Percentiles rank a stretch among this genome's conserved stretches.
Conservation (phyloP, 2,113 vertebrate species). For the Scalopus aquaticus region DNA sequence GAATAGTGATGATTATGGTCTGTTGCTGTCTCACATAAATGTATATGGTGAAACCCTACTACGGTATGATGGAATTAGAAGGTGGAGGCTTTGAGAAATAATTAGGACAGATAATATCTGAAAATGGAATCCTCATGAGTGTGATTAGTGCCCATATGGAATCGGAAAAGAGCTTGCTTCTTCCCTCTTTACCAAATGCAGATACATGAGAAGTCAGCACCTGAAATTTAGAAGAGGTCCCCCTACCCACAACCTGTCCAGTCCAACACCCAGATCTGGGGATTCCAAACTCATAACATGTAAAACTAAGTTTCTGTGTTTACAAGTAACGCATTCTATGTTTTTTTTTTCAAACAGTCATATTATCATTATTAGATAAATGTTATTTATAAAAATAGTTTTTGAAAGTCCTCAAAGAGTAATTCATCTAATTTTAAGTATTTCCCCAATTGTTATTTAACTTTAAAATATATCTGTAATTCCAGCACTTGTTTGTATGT, state of each 20-base stretch:
- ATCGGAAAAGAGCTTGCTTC: neutral
- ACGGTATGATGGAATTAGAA: neutral
- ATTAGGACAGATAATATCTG: neutral
- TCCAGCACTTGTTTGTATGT: neutral
- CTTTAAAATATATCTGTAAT: neutral
- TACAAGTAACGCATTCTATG: too few species aligned
- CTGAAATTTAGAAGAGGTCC: neutral
- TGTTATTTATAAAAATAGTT: neutral
- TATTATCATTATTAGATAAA: too few species aligned
- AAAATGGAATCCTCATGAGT: neutral
- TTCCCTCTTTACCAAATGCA: neutral
- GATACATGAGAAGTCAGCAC: neutral
- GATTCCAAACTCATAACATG: neutral
- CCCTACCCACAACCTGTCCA: neutral
- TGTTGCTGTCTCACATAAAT: neutral
- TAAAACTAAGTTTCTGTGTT: neutral
- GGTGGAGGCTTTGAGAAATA: neutral
- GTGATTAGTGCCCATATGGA: neutral
- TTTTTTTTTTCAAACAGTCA: neutral
- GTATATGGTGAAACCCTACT: neutral
- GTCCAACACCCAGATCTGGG: neutral
- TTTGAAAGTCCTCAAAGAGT: neutral
- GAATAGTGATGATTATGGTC: neutral
- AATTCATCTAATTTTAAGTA: neutral
- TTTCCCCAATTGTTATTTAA: neutral